Base-by-base conservation (phyloP, 2,797 vertebrate genomes). In the Hippocampus kuda region DNA sequence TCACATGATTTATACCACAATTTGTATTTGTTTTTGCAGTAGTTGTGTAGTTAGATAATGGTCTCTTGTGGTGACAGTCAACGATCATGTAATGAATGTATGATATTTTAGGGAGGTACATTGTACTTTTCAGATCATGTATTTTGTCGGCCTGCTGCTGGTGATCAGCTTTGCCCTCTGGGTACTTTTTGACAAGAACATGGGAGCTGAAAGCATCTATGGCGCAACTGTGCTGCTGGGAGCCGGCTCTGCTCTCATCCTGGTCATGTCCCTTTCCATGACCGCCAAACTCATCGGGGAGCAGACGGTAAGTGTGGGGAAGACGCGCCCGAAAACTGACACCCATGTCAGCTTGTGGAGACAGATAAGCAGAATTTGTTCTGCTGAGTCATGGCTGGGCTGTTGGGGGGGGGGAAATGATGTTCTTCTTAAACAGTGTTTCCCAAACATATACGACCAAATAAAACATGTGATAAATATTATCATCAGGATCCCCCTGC, bases 221-320 rank as follows among this genome's bases (percentile, higher is more conserved):
- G 93, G 83, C 0, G 91, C 87, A 0, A 91, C 93, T 0, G 82
- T 85, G 54, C 78, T 97, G 68, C 89, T 96, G 0, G 94, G 94
- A 1, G 72, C 85, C 0, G 94, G 94, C 4, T 92, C 92, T 0
- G 92, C 94, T 74, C 92, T 92, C 12, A 92, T 95, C 85, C 83
- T 96, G 44, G 93, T 97, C 75, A 97, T 95, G 49, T 96, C 95
- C 0, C 87, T 97, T 66, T 91, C 95, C 67, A 95, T 97, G 94
- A 95, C 93, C 0, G 93, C 94, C 0, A 93, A 91, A 67, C 94
- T 96, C 82, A 97, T 96, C 0, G 94, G 93, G 54, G 79, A 90
- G 42, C 91, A 95, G 81, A 94, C 93, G 72, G 94, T 96, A 87
- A 44, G 77, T 69, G 41, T 38, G 72, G n/a, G 10, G 20, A 24